Evolutionary conservation across 1,140 invertebrate species (phyloP).

Genomic region (Trypoxylus dichotomus): DNA sequence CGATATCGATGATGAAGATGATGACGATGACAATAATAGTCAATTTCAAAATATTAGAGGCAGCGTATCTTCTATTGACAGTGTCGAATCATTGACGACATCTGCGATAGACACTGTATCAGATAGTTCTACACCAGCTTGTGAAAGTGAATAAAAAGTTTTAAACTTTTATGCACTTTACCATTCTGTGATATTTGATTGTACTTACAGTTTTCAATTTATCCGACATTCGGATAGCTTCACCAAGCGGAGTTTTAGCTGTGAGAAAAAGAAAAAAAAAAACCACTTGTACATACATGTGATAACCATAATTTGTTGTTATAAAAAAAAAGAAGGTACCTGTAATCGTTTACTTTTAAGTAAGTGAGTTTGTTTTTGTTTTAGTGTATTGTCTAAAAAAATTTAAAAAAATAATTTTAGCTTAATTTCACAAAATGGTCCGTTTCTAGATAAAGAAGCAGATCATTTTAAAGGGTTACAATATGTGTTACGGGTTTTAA

Average conservation of each 20-base stretch:
- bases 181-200: conserved; percentile 21
- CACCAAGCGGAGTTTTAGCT: background rate
- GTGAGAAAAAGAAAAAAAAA: background rate
- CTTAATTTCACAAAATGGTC: too few relatives aligned
- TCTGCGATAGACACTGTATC: background rate
- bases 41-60: conserved; percentile 1
- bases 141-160: conserved; percentile 17
- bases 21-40: background rate
- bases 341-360: conserved; percentile 6
- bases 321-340: background rate
- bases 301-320: background rate
- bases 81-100: background rate
- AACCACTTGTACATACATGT: background rate
- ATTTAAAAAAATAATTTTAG: background rate
- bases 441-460: too few relatives aligned
- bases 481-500: too few relatives aligned
- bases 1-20: background rate
- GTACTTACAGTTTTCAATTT: conserved; percentile 19
- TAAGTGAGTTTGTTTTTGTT: background rate
- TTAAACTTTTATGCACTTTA: background rate
- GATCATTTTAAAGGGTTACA: too few relatives aligned
- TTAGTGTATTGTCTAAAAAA: background rate
- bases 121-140: conserved; percentile 13
- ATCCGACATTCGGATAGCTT: background rate
- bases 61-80: conserved; percentile 4